Evolutionary conservation across 2,113 vertebrate species (phyloP), one percentile per base, ranked within the genome.

Genomic region (Chamaea fasciata): DNA sequence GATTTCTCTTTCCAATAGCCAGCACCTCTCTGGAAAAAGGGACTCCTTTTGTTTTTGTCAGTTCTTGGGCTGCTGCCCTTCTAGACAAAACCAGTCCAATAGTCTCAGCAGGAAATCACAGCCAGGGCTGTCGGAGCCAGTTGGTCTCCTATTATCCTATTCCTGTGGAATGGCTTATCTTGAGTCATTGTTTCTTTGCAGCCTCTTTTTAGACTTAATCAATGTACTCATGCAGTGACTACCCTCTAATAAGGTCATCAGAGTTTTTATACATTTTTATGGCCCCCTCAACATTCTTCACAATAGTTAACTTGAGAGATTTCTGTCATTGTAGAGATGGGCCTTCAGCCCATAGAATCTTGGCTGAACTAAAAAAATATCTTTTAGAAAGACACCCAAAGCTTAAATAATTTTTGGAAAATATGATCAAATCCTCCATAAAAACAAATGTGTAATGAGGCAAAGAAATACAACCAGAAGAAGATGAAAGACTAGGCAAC

Each of bases 141-240:
- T 91, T 57, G 84, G 56, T 95, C 84, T 96, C 85, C 78, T 87
- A 95, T 96, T 94, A 95, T 94, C 57, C 87, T 87, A 82, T 79
- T 85, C 57, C 67, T 94, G 87, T 91, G 93, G 95, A 96, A 97
- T 94, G 95, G 89, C 81, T 95, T 95, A 89, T 96, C 94, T 96
- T 96, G 93, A 94, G 62, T 95, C 94, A 95, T 65, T 95, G 78
- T 95, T 96, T 96, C 96, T 93, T 87, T 83, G 47, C 42, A 87
- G 73, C 31, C 86, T 84, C 92, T 89, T 92, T 71, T 94, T 67
- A 79, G 83, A 79, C 31, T 91, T 87, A 76, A 92, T 93, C 89
- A 91, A 79, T 77, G 78, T 62, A 69, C 84, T 92, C 49, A 78
- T n/a, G 30, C 24, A 87, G 60, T 87, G 53, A 85, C 62, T 89